These are phyloP conservation scores for Apteryx mantelli DNA, from an alignment of 2,113 vertebrate species.

Conservation along the genomic window DNA sequence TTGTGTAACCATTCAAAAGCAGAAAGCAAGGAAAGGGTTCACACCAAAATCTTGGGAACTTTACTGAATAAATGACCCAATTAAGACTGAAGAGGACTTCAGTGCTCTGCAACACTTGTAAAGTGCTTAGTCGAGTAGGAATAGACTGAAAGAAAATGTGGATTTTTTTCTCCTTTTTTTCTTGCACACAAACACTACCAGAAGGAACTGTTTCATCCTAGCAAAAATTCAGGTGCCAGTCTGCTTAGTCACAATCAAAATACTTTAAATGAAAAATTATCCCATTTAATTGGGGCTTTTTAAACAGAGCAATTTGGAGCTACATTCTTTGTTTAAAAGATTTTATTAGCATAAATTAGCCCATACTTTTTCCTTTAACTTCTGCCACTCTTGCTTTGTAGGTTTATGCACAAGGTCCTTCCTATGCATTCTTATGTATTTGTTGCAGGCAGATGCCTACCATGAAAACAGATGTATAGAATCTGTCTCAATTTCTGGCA, in stretches of 20 bases:
- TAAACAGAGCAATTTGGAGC: conserved; percentile 58
- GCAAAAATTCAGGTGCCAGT: conserved; percentile 40
- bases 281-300: conserved; percentile 52
- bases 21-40: neutral
- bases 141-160: neutral
- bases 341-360: conserved; percentile 65
- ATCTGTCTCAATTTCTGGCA: neutral
- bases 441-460: neutral
- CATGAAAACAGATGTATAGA: neutral
- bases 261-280: conserved; percentile 67
- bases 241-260: conserved; percentile 14
- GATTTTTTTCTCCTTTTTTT: neutral
- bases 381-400: neutral
- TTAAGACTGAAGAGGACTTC: conserved; percentile 14
- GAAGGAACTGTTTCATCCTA: conserved; percentile 17
- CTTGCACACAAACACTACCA: neutral
- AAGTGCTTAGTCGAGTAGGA: neutral
- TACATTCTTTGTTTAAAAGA: conserved; percentile 37
- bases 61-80: conserved; percentile 1
- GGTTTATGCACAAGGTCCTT: neutral
- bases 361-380: neutral
- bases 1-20: neutral
- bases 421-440: neutral
- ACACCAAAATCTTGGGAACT: neutral
- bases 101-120: neutral